Conservation (phyloP, 2,797 vertebrate species). For the Carcharodon carcharias region DNA sequence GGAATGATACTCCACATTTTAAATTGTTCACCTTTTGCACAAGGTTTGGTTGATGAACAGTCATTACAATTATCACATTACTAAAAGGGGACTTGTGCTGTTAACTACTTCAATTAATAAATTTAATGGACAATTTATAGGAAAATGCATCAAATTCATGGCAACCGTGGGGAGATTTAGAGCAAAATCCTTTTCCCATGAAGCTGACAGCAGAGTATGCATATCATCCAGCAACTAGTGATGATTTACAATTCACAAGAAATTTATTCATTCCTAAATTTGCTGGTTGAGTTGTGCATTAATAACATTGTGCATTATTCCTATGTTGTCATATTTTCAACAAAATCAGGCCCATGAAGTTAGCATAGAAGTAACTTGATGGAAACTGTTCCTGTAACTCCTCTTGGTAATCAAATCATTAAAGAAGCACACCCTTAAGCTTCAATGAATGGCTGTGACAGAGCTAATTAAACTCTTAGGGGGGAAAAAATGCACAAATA, state of each 20-base stretch:
- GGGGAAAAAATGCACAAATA: slow-evolving; percentile 57
- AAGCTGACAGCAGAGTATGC: neutral
- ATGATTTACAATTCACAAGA: neutral
- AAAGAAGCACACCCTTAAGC: slow-evolving; percentile 40
- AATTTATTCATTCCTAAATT: neutral
- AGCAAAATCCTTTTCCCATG: neutral
- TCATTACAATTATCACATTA: neutral
- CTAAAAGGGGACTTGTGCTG: neutral
- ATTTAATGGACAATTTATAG: neutral
- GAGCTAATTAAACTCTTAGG: slow-evolving; percentile 55
- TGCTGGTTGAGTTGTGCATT: neutral
- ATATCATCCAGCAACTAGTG: neutral
- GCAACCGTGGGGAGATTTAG: neutral
- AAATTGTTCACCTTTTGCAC: neutral
- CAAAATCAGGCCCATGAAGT: neutral
- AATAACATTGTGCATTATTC: neutral
- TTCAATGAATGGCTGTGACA: slow-evolving; percentile 50
- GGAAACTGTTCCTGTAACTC: neutral
- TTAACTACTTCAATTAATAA: neutral
- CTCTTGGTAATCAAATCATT: neutral
- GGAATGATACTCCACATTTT: neutral
- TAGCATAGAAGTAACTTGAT: neutral
- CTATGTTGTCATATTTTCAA: neutral
- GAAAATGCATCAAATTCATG: neutral
- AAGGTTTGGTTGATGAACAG: neutral